phyloP scores from a whole-genome alignment of 2,113 vertebrate species.

The Sylvilagus bachmani region DNA sequence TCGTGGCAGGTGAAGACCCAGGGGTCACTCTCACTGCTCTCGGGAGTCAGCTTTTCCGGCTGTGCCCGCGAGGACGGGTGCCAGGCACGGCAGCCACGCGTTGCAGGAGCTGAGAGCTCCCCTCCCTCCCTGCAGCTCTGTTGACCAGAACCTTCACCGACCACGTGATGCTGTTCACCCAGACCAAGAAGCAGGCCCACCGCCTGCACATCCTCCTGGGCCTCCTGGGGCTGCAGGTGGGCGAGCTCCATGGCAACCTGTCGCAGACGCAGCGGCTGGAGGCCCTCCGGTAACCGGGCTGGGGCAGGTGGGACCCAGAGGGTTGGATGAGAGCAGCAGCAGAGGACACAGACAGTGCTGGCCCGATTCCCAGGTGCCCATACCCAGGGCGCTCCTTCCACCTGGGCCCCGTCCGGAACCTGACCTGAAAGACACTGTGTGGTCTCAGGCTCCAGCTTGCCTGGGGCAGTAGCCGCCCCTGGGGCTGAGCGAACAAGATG shows the following conservation, averaged over 20 bases:
- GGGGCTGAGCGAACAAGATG: background rate
- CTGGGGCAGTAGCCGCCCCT: background rate
- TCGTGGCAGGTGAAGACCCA: conserved; percentile 92
- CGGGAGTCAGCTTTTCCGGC: background rate
- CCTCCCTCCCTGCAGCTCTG: conserved; percentile 89
- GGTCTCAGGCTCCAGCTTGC: background rate
- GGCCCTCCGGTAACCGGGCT: conserved; percentile 90
- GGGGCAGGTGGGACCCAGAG: background rate
- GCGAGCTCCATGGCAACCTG: conserved; percentile 97
- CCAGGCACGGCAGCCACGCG: background rate
- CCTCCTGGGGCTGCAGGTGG: conserved; percentile 95
- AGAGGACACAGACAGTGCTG: background rate
- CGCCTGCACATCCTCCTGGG: conserved; percentile 98
- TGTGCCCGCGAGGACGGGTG: background rate
- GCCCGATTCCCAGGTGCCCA: too few relatives aligned
- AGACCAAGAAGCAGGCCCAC: conserved; percentile 99
- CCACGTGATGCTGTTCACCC: conserved; percentile 98
- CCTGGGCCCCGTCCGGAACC: background rate
- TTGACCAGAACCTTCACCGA: conserved; percentile 97
- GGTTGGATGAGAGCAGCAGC: background rate
- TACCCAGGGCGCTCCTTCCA: background rate
- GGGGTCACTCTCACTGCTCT: background rate
- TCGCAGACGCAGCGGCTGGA: conserved; percentile 97
- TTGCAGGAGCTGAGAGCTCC: background rate
- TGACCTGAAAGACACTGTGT: background rate